Evolutionary conservation across 92 coral and sea anemone genomes (phyloP).

Genomic region (Epizoanthus ramosus): DNA sequence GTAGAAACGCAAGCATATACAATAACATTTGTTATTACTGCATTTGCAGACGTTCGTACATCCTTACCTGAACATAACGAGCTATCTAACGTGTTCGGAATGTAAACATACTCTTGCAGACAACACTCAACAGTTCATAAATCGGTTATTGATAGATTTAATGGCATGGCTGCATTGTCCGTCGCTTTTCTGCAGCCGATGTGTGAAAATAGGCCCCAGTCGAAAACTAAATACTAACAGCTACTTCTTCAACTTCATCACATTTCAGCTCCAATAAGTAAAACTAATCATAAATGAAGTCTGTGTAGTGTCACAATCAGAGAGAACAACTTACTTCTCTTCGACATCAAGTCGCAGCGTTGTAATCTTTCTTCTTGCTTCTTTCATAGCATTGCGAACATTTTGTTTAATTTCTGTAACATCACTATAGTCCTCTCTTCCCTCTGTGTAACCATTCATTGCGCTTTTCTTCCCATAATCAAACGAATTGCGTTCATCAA

Average conservation of each 20-base stretch:
- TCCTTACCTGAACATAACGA: neutral
- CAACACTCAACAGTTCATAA: too few species aligned
- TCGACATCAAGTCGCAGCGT: constrained; percentile 91
- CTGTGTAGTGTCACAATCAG: neutral
- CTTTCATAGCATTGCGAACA: constrained; percentile 90
- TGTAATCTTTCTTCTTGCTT: constrained; percentile 86
- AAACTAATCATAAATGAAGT: neutral
- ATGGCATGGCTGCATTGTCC: too few species aligned
- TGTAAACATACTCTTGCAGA: neutral
- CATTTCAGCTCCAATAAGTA: neutral
- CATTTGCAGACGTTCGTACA: neutral
- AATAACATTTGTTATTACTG: neutral
- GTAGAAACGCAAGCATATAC: neutral
- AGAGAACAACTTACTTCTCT: constrained; percentile 67
- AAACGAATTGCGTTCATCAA: constrained; percentile 48
- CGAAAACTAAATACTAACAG: neutral
- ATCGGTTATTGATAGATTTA: too few species aligned
- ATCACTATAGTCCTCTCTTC: constrained; percentile 63
- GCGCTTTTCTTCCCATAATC: constrained; percentile 44
- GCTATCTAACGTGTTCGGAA: neutral
- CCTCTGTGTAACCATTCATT: constrained; percentile 56
- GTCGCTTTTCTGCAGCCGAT: too few species aligned
- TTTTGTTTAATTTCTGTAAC: constrained; percentile 85
- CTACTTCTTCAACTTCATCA: constrained; percentile 2
- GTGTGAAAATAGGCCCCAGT: too few species aligned